Conservation (phyloP, 2,113 vertebrate species). For the Spizaetus ornatus region DNA sequence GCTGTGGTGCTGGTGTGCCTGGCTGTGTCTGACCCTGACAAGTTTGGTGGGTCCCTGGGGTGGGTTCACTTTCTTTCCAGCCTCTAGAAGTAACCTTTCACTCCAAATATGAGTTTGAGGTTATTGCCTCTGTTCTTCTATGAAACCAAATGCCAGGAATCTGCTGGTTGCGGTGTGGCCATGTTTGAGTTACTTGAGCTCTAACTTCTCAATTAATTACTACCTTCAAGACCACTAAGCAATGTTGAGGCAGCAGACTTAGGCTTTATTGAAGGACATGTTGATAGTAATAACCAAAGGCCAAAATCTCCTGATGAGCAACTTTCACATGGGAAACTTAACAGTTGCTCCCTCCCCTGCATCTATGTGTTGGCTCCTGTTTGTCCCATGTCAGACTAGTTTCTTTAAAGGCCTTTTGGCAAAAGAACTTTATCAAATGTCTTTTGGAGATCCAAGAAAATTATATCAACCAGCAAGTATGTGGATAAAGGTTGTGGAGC, state of each 20-base stretch:
- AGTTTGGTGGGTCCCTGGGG: neutral
- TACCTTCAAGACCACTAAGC: neutral
- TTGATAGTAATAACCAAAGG: neutral
- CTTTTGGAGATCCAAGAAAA: neutral
- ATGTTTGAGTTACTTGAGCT: neutral
- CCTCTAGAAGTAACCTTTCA: neutral
- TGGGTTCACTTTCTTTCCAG: neutral
- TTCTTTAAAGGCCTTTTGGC: slow-evolving; percentile 1
- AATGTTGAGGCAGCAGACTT: neutral
- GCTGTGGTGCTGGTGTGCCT: neutral
- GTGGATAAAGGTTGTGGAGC: neutral
- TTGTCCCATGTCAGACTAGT: neutral
- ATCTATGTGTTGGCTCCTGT: neutral
- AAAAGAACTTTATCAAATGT: neutral
- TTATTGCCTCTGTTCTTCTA: neutral
- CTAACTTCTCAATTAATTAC: neutral
- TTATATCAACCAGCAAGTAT: neutral
- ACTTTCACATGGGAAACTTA: neutral
- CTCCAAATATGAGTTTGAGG: neutral
- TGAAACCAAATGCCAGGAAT: neutral
- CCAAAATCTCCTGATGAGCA: neutral
- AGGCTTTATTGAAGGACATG: neutral
- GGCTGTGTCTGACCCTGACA: neutral
- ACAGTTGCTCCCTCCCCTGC: neutral
- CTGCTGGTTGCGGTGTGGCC: neutral